Evolutionary conservation across 2,797 vertebrate genomes (phyloP).

Genomic region (Sarcoramphus papa): DNA sequence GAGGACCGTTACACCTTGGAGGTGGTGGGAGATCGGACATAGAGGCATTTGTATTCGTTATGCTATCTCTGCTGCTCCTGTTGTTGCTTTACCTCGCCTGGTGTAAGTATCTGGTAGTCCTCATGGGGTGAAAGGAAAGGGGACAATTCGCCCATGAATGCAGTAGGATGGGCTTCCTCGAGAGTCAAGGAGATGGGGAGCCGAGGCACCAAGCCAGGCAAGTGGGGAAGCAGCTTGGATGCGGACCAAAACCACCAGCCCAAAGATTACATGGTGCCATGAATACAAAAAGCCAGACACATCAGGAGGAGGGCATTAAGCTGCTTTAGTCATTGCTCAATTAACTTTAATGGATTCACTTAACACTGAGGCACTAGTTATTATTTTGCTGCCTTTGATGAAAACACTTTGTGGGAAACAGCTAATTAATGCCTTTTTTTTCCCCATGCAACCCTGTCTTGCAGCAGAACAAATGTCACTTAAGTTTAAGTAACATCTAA

Average conservation of each 20-base stretch:
- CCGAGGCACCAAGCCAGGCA: background rate
- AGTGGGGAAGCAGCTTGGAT: background rate
- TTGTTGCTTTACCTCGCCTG: background rate
- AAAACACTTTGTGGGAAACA: background rate
- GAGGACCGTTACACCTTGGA: background rate
- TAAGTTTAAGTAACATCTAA: background rate
- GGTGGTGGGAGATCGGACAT: fast-evolving
- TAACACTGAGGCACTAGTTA: background rate
- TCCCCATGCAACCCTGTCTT: background rate
- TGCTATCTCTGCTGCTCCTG: background rate
- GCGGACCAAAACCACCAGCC: background rate
- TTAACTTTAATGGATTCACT: background rate
- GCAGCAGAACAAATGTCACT: background rate
- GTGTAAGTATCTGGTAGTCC: background rate
- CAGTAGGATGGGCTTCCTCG: background rate
- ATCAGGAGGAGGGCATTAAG: background rate
- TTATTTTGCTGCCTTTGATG: constrained; percentile 16
- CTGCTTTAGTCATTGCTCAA: background rate
- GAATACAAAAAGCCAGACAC: background rate
- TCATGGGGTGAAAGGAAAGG: background rate
- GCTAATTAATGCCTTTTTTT: background rate
- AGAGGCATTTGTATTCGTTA: background rate
- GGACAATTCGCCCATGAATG: background rate
- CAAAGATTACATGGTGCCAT: background rate
- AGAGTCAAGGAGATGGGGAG: background rate